Conservation (phyloP, 1,140 invertebrate genomes). For the Asobara japonica region DNA sequence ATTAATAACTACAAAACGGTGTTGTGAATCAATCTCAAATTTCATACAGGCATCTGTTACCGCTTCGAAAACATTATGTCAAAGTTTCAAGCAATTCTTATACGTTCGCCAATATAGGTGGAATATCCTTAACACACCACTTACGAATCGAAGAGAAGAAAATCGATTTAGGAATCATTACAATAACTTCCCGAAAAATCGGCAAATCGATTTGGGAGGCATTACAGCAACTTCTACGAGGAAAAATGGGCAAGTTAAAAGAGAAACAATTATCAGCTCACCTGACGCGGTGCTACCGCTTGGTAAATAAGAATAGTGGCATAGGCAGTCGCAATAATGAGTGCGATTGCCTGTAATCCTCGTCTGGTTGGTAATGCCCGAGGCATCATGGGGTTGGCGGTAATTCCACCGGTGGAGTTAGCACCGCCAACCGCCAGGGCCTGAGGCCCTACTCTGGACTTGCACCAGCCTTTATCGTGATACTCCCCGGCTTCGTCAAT, state of each 20-base stretch:
- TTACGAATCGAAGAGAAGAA: too few relatives aligned
- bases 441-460: conserved; percentile 30
- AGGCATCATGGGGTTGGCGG: conserved; percentile 54
- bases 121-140: too few relatives aligned
- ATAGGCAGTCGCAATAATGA: conserved; percentile 67
- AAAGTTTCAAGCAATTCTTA: too few relatives aligned
- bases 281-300: conserved; percentile 69
- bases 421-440: conserved; percentile 39
- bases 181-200: too few relatives aligned
- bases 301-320: conserved; percentile 74
- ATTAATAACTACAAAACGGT: too few relatives aligned
- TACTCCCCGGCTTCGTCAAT: conserved; percentile 7
- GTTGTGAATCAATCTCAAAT: too few relatives aligned
- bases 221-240: too few relatives aligned
- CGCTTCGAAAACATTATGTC: too few relatives aligned
- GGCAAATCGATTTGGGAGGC: too few relatives aligned
- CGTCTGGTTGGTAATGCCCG: conserved; percentile 59
- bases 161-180: too few relatives aligned
- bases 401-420: conserved; percentile 35
- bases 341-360: conserved; percentile 57
- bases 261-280: conserved; percentile 42
- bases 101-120: too few relatives aligned
- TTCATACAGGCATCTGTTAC: too few relatives aligned
- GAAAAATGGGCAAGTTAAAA: not conserved
- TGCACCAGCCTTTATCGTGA: conserved; percentile 9